Base-by-base conservation (phyloP, 1,140 invertebrate genomes). In the Pseudomyrmex cubaensis region DNA sequence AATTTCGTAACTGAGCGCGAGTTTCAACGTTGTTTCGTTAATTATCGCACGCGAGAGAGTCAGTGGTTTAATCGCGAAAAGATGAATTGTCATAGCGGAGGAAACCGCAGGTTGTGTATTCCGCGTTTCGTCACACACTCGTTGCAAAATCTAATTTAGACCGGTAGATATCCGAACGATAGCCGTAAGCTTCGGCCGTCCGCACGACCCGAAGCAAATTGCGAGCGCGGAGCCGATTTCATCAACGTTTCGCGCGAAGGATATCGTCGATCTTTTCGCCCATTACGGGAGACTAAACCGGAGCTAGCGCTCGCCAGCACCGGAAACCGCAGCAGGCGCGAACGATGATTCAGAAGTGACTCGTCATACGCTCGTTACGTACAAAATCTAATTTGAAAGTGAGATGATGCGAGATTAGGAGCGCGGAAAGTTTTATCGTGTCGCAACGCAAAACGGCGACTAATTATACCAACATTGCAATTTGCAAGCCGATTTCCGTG, bases 351-450 rank as follows among this genome's bases (percentile, higher is more conserved):
- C 78, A 73, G 35, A 35, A 35, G 48, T 75, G 61, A 63, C 61
- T 82, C 70, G 70, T 74, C 72, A 75, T 82, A 63, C 25, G 57
- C 61, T 74, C 35, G 72, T 75, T 82, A 63, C 35, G 35, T 35
- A 35, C 78, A 64, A 82, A 82, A 75, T 74, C 70, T 75, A 75
- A 82, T 82, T 75, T 82, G 44, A 82, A 82, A 82, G 62, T 82
- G 70, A 82, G 61, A 82, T 82, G 69, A 74, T 75, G 61, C 56
- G 50, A 54, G 57, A 82, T 82, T 75, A 62, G 44, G 70, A 0
- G 46, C 13, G 70, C 56, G 61, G 35, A 73, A 75, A 73, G 72
- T 50, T 74, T 69, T 82, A 13, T 57, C 76, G 64, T 78, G 76
- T 80, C 44, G 66, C 44, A 59, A 80, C 0, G 66, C 48, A 54